These are phyloP conservation scores for Porites australiensis DNA, from an alignment of 64 coral and sea anemone species.

Conservation along the genomic window DNA sequence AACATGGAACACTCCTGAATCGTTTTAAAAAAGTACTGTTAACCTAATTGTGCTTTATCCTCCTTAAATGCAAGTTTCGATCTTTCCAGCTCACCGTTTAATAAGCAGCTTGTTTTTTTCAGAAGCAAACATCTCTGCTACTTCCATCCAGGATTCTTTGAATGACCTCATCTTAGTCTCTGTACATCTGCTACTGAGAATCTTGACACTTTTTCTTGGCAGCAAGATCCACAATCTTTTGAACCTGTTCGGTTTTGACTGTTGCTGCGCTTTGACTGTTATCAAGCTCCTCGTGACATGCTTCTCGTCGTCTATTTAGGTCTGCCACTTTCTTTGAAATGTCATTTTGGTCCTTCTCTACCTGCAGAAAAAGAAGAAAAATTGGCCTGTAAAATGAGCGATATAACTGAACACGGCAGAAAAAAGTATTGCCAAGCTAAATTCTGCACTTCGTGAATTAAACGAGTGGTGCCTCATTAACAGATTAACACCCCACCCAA, in stretches of 20 bases:
- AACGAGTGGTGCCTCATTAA: too few species aligned
- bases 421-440: too few species aligned
- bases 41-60: too few species aligned
- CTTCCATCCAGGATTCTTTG: slow-evolving; percentile 56
- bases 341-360: not conserved
- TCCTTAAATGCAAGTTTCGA: too few species aligned
- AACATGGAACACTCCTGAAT: too few species aligned
- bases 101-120: slow-evolving; percentile 23
- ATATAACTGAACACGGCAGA: not conserved
- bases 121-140: slow-evolving; percentile 40
- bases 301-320: slow-evolving; percentile 8
- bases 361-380: not conserved
- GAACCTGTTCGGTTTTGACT: slow-evolving; percentile 27
- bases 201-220: slow-evolving; percentile 37
- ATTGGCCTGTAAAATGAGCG: too few species aligned
- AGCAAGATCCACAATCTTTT: slow-evolving; percentile 50
- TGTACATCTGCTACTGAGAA: slow-evolving; percentile 34
- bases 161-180: slow-evolving; percentile 31
- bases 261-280: slow-evolving; percentile 16
- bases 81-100: not conserved
- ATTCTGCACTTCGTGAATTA: too few species aligned
- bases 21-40: too few species aligned
- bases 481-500: too few species aligned
- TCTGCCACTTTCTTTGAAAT: not conserved
- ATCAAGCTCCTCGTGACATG: slow-evolving; percentile 41